These are phyloP conservation scores for Lates japonicus DNA, from an alignment of 2,797 vertebrate species.

Conservation along the genomic window DNA sequence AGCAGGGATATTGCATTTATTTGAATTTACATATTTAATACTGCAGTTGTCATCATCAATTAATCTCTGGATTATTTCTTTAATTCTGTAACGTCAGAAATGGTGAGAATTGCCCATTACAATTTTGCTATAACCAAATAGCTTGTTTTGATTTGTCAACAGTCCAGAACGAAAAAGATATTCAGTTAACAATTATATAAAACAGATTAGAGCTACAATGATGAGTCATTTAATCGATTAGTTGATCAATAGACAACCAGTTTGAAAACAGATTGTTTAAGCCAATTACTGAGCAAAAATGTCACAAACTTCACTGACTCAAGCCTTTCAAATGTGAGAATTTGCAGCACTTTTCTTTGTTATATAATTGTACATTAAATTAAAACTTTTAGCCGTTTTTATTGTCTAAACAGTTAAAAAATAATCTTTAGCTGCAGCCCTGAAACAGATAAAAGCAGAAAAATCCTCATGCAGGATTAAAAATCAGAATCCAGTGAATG, in stretches of 20 bases:
- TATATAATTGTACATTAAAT: neutral
- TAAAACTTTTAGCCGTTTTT: neutral
- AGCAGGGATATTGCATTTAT: neutral
- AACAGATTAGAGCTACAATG: neutral
- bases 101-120: neutral
- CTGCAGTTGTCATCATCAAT: neutral
- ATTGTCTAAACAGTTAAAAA: neutral
- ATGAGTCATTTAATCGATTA: neutral
- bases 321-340: neutral
- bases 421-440: neutral
- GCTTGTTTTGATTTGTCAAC: neutral
- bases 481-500: neutral
- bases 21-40: neutral
- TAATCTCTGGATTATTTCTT: neutral
- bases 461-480: neutral
- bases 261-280: neutral
- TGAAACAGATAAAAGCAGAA: conserved; percentile 5
- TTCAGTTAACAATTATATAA: neutral
- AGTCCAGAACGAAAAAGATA: neutral
- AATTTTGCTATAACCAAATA: neutral
- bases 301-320: neutral
- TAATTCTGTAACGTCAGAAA: neutral
- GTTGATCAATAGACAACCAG: neutral
- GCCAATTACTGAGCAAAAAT: neutral
- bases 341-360: neutral